Conservation (phyloP, 2,113 vertebrate genomes). For the Larimichthys crocea region DNA sequence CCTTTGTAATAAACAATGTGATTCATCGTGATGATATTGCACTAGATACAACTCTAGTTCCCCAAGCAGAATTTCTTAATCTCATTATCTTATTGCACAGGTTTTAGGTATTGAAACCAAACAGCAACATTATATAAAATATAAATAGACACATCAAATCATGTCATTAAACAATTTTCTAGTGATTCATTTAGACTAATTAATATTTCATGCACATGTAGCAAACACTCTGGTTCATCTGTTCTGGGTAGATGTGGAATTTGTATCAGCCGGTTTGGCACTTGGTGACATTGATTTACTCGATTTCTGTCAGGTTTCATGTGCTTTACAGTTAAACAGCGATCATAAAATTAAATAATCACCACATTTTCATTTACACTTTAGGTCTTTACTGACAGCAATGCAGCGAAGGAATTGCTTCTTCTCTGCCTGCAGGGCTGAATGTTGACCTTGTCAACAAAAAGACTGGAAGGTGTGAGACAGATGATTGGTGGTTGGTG, state of each 20-base stretch:
- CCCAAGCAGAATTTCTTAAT: neutral
- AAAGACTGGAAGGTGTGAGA: conserved; percentile 54
- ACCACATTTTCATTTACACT: conserved; percentile 72
- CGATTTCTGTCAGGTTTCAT: conserved; percentile 46
- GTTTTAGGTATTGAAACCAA: neutral
- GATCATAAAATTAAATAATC: conserved; percentile 68
- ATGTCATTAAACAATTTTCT: neutral
- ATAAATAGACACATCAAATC: neutral
- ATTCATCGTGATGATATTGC: neutral
- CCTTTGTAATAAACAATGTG: neutral
- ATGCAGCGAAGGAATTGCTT: conserved; percentile 23
- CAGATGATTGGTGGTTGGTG: conserved; percentile 42
- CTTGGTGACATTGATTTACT: neutral
- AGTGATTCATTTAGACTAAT: conserved; percentile 22
- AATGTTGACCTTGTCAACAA: conserved; percentile 63
- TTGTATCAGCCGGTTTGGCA: conserved; percentile 4
- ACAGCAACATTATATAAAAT: neutral
- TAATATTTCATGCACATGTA: neutral
- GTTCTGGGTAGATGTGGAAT: conserved; percentile 15
- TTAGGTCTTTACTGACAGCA: conserved; percentile 56
- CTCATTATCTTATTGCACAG: neutral
- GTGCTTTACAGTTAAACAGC: conserved; percentile 71
- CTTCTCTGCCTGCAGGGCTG: conserved; percentile 50
- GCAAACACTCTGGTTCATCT: conserved; percentile 21
- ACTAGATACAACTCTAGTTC: neutral